Evolutionary conservation across 2,113 vertebrate genomes (phyloP).

Genomic region (Camelus bactrianus): DNA sequence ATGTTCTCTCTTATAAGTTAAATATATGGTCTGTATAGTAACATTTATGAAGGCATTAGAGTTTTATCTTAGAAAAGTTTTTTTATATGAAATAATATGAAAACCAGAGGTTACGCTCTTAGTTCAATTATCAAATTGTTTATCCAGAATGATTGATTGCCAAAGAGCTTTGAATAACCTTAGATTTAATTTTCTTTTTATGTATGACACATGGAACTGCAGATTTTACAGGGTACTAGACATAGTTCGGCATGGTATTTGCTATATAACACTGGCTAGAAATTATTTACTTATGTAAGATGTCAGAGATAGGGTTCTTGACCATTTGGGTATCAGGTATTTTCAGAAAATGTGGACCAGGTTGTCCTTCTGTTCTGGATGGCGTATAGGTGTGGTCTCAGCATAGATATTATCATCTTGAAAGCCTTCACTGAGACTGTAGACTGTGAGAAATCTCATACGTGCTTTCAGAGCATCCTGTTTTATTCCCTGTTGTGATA

Average conservation of each 20-base stretch:
- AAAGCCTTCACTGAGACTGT: background rate
- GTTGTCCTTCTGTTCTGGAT: background rate
- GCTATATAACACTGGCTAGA: background rate
- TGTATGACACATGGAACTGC: background rate
- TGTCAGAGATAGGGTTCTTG: background rate
- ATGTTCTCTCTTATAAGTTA: background rate
- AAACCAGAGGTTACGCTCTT: background rate
- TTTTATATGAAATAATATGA: slow-evolving; percentile 21
- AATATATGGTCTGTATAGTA: background rate
- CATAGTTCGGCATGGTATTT: background rate
- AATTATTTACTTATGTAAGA: slow-evolving; percentile 17
- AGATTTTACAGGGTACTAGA: background rate
- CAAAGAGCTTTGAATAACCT: slow-evolving; percentile 6
- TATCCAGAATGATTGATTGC: slow-evolving; percentile 8
- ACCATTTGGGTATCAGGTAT: background rate
- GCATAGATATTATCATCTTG: background rate
- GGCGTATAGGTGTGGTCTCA: background rate
- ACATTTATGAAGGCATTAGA: slow-evolving; percentile 15
- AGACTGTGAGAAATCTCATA: background rate
- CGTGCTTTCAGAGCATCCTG: background rate
- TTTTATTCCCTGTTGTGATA: background rate
- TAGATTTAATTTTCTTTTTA: slow-evolving; percentile 49
- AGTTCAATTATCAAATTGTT: background rate
- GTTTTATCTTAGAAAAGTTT: slow-evolving; percentile 12
- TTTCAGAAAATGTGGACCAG: background rate